Base-by-base conservation (phyloP, 2,113 vertebrate genomes). In the Nematolebias whitei region DNA sequence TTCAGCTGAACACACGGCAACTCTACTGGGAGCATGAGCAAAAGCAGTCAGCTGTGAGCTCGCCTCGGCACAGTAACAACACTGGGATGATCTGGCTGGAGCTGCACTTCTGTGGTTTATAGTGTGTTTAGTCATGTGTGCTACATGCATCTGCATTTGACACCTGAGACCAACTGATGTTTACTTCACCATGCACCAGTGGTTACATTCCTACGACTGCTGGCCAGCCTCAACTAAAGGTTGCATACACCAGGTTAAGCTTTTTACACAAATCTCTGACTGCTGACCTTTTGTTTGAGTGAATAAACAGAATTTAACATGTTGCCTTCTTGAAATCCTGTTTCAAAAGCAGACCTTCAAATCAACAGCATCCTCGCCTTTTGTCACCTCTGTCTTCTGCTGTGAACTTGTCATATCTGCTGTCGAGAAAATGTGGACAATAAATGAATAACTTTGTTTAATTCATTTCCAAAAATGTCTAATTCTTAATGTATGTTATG, bases 1-100 rank as follows among this genome's bases (percentile, higher is more conserved):
- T 79, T 73, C 61, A 78, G 78, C 82, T 78, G 76, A 84, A 71
- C 80, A 74, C 71, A 69, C 53, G 7, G 71, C 67, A 8, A 29
- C 80, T 84, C 69, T 74, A 68, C 65, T 67, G 66, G 47, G 51
- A 76, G 53, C 19, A 49, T 56, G 44, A 62, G 76, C 54, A n/a
- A 20, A 66, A 68, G 55, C 43, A 67, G 71, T 75, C 69, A 68
- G 62, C 84, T 77, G 80, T 66, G 68, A 76, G 80, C 63, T 24
- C 60, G 71, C 35, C 39, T n/a, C 43, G 66, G 29, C 52, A 58
- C 49, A 71, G 18, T 50, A 53, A 65, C 43, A 61, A 38, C 49
- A n/a, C 67, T 39, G 52, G 24, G 26, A 24, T 51, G 26, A 55
- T 39, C 38, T 12, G 56, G n/a, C 35, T 62, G 49, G 8, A 52